Evolutionary conservation across 2,113 vertebrate genomes (phyloP).

Genomic region (Centropus bengalensis): DNA sequence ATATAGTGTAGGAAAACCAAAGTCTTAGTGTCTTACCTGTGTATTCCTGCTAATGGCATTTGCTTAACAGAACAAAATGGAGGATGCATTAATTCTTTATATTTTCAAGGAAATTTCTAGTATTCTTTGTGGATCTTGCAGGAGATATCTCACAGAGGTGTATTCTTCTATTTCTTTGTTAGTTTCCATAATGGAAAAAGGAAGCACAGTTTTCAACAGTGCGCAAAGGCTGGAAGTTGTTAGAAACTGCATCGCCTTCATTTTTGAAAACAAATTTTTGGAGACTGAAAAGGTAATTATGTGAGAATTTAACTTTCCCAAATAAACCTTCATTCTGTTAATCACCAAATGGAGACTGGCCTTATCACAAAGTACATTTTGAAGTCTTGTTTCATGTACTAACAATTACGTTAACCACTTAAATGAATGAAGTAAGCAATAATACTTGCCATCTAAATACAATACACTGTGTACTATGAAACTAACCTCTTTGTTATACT

Average conservation of each 20-base stretch:
- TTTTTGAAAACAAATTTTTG: constrained; percentile 97
- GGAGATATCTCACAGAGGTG: constrained; percentile 33
- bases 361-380: background rate
- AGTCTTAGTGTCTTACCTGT: background rate
- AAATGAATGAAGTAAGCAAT: constrained; percentile 29
- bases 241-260: constrained; percentile 91
- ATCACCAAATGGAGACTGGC: background rate
- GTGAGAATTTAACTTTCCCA: background rate
- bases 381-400: background rate
- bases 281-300: constrained; percentile 96
- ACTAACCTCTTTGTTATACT: background rate
- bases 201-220: constrained; percentile 92
- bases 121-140: constrained; percentile 23
- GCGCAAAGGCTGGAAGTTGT: constrained; percentile 97
- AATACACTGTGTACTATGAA: background rate
- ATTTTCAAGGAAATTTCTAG: background rate
- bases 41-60: background rate
- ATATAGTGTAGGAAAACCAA: background rate
- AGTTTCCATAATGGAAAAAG: constrained; percentile 93
- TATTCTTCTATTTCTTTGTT: constrained; percentile 58
- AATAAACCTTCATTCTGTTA: constrained; percentile 3
- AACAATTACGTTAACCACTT: constrained; percentile 12
- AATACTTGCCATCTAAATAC: background rate
- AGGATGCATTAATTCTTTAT: background rate
- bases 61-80: background rate